Conservation (phyloP, 2,113 vertebrate species). For the Thomomys bottae region DNA sequence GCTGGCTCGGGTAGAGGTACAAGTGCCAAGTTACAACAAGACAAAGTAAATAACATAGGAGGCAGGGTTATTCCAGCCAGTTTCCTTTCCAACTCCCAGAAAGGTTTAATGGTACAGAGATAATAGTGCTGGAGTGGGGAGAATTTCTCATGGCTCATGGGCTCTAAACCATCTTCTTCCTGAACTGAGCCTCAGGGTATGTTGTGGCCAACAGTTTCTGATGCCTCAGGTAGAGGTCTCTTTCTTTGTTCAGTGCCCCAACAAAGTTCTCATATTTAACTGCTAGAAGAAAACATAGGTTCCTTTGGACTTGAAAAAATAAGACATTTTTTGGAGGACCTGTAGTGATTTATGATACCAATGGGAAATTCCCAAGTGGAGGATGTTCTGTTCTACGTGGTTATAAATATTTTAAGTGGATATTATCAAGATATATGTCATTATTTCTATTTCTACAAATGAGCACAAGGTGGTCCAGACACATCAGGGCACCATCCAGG, state of each 20-base stretch:
- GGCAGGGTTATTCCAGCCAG: not conserved
- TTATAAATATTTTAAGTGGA: not conserved
- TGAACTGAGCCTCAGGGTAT: not conserved
- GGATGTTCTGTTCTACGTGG: no score
- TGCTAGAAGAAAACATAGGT: not conserved
- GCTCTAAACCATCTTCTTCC: not conserved
- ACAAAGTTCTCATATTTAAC: not conserved
- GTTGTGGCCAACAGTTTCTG: not conserved
- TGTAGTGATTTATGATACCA: not conserved
- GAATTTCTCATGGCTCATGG: not conserved
- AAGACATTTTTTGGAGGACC: not conserved
- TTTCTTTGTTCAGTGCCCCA: no score
- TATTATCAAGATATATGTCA: not conserved
- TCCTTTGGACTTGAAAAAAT: not conserved
- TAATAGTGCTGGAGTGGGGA: rapidly evolving
- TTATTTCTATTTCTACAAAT: not conserved
- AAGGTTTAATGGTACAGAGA: not conserved
- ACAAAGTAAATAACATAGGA: not conserved
- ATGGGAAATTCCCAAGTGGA: not conserved
- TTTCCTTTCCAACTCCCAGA: not conserved
- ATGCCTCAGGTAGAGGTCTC: not conserved
- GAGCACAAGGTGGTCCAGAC: not conserved
- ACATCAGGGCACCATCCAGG: no score
- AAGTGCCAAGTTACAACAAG: not conserved
- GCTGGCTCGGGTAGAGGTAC: no score